A percentile compares a stretch with the other conserved stretches of the same genome.
phyloP scores from a whole-genome alignment of 2,888 invertebrate species.

The Limnephilus lunatus region DNA sequence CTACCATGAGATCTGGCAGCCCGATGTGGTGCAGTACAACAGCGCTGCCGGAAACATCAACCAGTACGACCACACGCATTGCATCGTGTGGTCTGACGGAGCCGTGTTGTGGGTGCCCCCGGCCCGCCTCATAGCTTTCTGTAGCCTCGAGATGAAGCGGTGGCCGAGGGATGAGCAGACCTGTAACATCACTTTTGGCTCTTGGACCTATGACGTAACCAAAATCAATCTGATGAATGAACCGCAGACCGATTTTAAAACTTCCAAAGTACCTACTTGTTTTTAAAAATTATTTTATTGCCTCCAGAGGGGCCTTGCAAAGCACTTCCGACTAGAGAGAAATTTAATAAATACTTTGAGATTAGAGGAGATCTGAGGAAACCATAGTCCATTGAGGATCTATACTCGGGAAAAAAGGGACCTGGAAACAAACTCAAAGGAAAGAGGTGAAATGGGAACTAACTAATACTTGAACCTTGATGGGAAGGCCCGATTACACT shows the following conservation, averaged over 20 bases:
- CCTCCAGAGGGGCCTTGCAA: too few species aligned
- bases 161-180: background rate
- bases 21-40: slow-evolving; percentile 85
- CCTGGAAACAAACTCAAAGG: too few species aligned
- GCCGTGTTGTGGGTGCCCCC: slow-evolving; percentile 22
- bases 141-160: background rate
- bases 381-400: too few species aligned
- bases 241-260: background rate
- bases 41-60: slow-evolving; percentile 80
- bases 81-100: background rate
- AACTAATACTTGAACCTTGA: too few species aligned
- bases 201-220: background rate
- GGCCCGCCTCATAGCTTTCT: background rate
- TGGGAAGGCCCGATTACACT: too few species aligned
- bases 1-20: slow-evolving; percentile 87
- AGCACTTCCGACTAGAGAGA: too few species aligned
- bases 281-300: background rate
- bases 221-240: background rate
- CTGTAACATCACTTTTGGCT: background rate
- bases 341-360: too few species aligned
- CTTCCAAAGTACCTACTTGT: background rate
- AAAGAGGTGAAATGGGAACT: too few species aligned
- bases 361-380: too few species aligned
- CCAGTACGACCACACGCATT: slow-evolving; percentile 75
- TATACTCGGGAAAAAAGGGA: too few species aligned